Evolutionary conservation across 2,888 invertebrate species (phyloP).

Genomic region (Sialis fuliginosa): DNA sequence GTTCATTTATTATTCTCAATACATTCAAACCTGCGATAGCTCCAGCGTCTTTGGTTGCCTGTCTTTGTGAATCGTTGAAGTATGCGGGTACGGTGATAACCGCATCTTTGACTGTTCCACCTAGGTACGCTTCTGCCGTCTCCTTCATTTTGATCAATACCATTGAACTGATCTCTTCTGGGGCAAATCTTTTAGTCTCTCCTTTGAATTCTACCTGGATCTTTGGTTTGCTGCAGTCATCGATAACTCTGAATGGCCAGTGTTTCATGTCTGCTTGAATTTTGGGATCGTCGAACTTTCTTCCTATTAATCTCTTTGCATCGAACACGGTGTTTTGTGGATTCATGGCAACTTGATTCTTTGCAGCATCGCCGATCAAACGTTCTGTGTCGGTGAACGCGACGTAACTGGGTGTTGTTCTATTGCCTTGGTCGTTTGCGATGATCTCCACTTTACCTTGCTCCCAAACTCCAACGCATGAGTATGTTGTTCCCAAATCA

Average conservation of each 20-base stretch:
- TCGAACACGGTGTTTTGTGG: conserved; percentile 56
- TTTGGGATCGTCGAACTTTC: conserved; percentile 48
- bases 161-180: conserved; percentile 58
- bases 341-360: conserved; percentile 55
- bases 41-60: conserved; percentile 51
- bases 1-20: conserved; percentile 44
- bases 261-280: conserved; percentile 59
- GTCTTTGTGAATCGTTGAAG: conserved; percentile 46
- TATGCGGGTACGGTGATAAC: conserved; percentile 68
- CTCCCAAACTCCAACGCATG: conserved; percentile 73
- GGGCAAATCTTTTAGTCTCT: conserved; percentile 41
- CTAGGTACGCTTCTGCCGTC: conserved; percentile 53
- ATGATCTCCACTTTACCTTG: conserved; percentile 61
- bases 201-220: conserved; percentile 44
- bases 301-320: conserved; percentile 39
- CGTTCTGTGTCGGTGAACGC: conserved; percentile 53
- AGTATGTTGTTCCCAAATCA: conserved; percentile 77
- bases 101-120: conserved; percentile 45
- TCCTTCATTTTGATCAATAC: conserved; percentile 39
- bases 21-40: conserved; percentile 50
- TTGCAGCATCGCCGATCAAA: conserved; percentile 50
- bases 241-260: conserved; percentile 58
- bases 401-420: conserved; percentile 55
- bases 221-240: conserved; percentile 40
- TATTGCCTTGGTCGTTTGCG: conserved; percentile 44